Evolutionary conservation across 2,888 invertebrate species (phyloP), one percentile per base, ranked within the genome.

Genomic region (Lymantria monacha): DNA sequence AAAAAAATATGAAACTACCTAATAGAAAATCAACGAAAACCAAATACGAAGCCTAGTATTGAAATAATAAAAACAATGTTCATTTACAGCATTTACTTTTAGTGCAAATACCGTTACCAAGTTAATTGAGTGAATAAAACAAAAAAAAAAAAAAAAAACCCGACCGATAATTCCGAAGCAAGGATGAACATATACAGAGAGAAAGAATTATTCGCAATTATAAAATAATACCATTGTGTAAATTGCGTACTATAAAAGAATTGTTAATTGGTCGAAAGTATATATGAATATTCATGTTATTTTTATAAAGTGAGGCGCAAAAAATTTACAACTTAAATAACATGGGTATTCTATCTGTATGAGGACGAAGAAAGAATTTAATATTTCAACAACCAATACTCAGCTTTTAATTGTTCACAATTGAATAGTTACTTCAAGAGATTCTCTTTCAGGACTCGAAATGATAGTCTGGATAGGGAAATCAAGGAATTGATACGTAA

Each of bases 61-160:
- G 46, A 12, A 52, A 59, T 15, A 46, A 55, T 53, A 59, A 61
- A 22, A 63, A 69, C 55, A 59, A 36, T 69, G 64, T 67, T 53
- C 63, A 66, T 66, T 66, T 56, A 51, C 41, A 37, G 47, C 12
- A 55, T 53, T 49, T 53, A 51, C 54, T 51, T 69, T 66, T 66
- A 66, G 69, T 68, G 47, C 66, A 53, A 68, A 57, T 65, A 59
- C 66, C 59, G 66, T 62, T 68, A 57, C 42, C 44, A 48, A 45
- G 48, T 59, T 66, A 59, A 66, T 66, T 66, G 69, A 47, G 44
- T 36, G 51, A n/a, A 65, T 66, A 68, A 66, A 68, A 55, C 55
- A 49, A 65, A 57, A 61, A 22, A 22, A 22, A 22, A 22, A n/a
- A 22, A 3, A 22, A 3, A 22, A 22, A 58, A 38, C 46, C 15